Evolutionary conservation across 1,140 invertebrate genomes (phyloP).

Genomic region (Drosophila takahashii): DNA sequence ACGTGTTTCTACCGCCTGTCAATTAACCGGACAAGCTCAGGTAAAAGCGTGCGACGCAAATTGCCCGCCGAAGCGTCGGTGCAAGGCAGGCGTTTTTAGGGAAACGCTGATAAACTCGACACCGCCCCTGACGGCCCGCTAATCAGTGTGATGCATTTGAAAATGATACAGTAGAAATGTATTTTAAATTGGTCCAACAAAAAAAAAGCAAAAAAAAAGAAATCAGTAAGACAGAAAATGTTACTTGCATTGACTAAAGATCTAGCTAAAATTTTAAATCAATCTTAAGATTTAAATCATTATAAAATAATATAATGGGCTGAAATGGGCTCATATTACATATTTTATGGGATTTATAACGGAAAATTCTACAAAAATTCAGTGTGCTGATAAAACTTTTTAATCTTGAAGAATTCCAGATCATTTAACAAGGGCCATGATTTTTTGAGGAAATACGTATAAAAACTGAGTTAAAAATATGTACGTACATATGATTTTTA

Average conservation of each 20-base stretch:
- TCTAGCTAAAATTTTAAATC: too few relatives aligned
- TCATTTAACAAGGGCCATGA: too few relatives aligned
- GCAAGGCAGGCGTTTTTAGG: background rate
- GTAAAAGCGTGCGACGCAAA: constrained; percentile 37
- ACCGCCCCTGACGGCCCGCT: background rate
- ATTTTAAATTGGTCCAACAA: background rate
- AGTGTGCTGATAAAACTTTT: too few relatives aligned
- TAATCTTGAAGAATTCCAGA: too few relatives aligned
- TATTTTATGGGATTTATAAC: too few relatives aligned
- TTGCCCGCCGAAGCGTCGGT: background rate
- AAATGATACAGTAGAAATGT: background rate
- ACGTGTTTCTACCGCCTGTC: background rate
- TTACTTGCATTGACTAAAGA: too few relatives aligned
- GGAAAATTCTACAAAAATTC: too few relatives aligned
- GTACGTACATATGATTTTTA: background rate
- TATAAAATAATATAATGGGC: too few relatives aligned
- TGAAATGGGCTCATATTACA: too few relatives aligned
- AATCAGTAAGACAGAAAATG: background rate
- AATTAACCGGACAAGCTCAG: constrained; percentile 16
- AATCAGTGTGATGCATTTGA: constrained; percentile 5
- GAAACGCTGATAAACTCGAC: constrained; percentile 13
- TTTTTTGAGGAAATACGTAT: too few relatives aligned
- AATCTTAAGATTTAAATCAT: too few relatives aligned
- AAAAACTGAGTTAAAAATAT: too few relatives aligned
- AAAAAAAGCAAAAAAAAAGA: background rate